Conservation (phyloP, 92 coral and sea anemone genomes). For the Umimayanthus kanabou region DNA sequence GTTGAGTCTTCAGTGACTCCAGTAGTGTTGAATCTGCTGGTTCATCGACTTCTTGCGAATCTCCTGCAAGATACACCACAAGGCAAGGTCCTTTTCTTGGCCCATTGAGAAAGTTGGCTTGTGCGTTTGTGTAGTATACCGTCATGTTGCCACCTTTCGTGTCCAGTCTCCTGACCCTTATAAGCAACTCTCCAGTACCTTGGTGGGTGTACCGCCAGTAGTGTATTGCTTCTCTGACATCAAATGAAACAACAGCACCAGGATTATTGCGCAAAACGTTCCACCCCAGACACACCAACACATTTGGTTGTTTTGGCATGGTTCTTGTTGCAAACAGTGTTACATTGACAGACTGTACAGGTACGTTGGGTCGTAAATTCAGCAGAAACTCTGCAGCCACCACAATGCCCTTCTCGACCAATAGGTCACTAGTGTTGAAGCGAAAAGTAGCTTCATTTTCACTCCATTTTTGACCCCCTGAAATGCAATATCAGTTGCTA, state of each 20-base stretch:
- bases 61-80: slow-evolving; percentile 1
- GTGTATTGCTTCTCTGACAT: neutral
- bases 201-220: neutral
- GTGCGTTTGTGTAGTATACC: neutral
- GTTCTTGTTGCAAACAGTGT: neutral
- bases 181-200: neutral
- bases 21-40: no score
- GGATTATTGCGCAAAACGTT: neutral
- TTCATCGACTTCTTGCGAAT: neutral
- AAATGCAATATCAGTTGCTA: neutral
- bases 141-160: neutral
- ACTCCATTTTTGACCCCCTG: slow-evolving; percentile 30
- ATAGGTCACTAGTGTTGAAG: slow-evolving; percentile 8
- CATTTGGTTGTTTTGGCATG: neutral
- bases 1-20: neutral
- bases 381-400: slow-evolving; percentile 24
- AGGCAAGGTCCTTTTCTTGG: slow-evolving; percentile 14
- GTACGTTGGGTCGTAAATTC: neutral
- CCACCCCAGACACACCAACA: neutral
- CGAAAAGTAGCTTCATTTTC: neutral
- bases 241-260: neutral
- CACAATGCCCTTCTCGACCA: neutral
- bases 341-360: slow-evolving; percentile 7
- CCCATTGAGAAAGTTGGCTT: neutral
- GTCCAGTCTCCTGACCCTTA: neutral